phyloP scores from a whole-genome alignment of 1,140 invertebrate species.

The Antheraea pernyi region DNA sequence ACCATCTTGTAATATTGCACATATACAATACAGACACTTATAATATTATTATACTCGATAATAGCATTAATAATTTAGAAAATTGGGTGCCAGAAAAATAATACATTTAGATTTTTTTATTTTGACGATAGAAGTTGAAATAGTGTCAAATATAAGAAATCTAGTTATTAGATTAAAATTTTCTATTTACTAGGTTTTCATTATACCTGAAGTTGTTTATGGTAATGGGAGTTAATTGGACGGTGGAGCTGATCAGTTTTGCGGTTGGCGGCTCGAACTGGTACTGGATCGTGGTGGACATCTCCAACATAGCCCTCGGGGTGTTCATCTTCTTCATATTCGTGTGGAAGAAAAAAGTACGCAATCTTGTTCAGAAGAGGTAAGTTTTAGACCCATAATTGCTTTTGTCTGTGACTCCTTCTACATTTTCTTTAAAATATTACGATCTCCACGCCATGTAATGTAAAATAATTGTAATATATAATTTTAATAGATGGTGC shows the following conservation, averaged over 20 bases:
- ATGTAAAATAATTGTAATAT: too few species aligned
- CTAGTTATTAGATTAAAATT: neutral
- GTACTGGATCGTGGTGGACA: slow-evolving; percentile 82
- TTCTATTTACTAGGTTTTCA: slow-evolving; percentile 62
- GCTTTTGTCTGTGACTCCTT: neutral
- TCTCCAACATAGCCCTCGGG: slow-evolving; percentile 82
- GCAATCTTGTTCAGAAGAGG: slow-evolving; percentile 79
- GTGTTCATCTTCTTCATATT: slow-evolving; percentile 86
- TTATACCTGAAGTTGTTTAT: slow-evolving; percentile 82
- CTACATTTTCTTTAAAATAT: too few species aligned
- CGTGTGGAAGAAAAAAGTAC: slow-evolving; percentile 84
- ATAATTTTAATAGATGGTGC: too few species aligned
- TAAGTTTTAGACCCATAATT: slow-evolving; percentile 37
- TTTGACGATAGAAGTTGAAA: too few species aligned
- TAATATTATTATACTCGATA: too few species aligned
- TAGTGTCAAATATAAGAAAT: too few species aligned
- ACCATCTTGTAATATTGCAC: too few species aligned
- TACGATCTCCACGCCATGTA: too few species aligned
- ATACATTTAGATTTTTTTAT: too few species aligned
- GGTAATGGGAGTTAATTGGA: slow-evolving; percentile 83
- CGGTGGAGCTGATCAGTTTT: slow-evolving; percentile 80
- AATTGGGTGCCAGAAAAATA: too few species aligned
- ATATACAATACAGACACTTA: too few species aligned
- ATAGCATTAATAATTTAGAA: too few species aligned
- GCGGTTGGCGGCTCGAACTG: slow-evolving; percentile 73